phyloP scores from a whole-genome alignment of 2,888 invertebrate genomes.

The Harpalus rubripes region DNA sequence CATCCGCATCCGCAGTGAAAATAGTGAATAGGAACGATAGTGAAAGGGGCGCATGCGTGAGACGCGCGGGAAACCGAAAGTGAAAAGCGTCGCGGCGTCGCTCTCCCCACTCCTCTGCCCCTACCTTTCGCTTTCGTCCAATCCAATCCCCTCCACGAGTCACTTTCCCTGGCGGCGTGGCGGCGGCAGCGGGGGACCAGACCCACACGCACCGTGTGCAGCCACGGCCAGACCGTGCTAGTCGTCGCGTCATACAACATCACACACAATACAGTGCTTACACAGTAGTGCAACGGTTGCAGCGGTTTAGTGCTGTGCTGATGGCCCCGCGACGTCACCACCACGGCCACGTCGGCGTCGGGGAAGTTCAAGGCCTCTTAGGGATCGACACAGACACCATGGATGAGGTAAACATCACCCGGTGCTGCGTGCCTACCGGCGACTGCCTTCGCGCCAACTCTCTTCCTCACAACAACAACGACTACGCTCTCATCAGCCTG shows the following conservation, averaged over 20 bases:
- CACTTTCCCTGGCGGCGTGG: conserved; percentile 74
- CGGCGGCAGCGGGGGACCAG: conserved; percentile 56
- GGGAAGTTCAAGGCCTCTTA: conserved; percentile 76
- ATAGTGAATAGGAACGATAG: conserved; percentile 72
- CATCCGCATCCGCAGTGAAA: conserved; percentile 26
- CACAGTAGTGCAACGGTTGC: conserved; percentile 21
- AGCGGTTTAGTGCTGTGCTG: conserved; percentile 16
- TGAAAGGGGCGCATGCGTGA: conserved; percentile 73
- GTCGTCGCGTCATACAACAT: conserved; percentile 58
- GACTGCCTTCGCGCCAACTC: conserved; percentile 86
- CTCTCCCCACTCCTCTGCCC: conserved; percentile 75
- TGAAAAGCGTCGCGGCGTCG: conserved; percentile 73
- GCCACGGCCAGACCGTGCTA: conserved; percentile 79
- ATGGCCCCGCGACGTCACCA: conserved; percentile 81
- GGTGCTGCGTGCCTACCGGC: conserved; percentile 90
- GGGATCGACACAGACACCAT: conserved; percentile 72
- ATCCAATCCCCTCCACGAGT: conserved; percentile 73
- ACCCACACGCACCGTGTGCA: conserved; percentile 62
- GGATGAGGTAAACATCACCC: conserved; percentile 78
- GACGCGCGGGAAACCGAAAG: conserved; percentile 77
- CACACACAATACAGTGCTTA: neutral
- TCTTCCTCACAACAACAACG: conserved; percentile 75
- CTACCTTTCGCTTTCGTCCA: conserved; percentile 85
- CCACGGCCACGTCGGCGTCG: conserved; percentile 71
- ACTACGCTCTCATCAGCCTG: conserved; percentile 80